Conservation (phyloP, 2,888 invertebrate genomes). For the Caradrina kadenii region DNA sequence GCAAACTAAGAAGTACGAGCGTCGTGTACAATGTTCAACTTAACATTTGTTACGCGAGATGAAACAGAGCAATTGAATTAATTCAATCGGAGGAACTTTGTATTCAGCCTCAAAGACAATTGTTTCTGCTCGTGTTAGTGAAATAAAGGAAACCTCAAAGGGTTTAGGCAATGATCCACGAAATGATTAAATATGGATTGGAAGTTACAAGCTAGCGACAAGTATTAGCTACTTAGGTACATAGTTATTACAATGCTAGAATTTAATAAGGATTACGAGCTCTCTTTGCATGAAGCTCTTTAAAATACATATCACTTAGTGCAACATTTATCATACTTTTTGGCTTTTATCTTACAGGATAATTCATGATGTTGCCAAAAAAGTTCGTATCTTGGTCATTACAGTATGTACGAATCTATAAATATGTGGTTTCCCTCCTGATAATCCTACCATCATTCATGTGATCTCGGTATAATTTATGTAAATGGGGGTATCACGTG, state of each 20-base stretch:
- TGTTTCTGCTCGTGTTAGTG: slow-evolving; percentile 81
- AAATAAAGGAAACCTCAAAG: slow-evolving; percentile 83
- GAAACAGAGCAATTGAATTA: slow-evolving; percentile 88
- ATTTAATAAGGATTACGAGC: slow-evolving; percentile 6
- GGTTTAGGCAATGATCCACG: slow-evolving; percentile 77
- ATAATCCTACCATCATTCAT: slow-evolving; percentile 54
- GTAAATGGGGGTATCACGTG: slow-evolving; percentile 46
- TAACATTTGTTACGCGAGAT: slow-evolving; percentile 83
- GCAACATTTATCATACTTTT: slow-evolving; percentile 32
- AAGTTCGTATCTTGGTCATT: slow-evolving; percentile 24
- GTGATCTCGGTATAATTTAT: slow-evolving; percentile 50
- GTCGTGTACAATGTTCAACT: slow-evolving; percentile 80
- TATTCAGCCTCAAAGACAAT: slow-evolving; percentile 84
- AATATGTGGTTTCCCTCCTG: slow-evolving; percentile 32
- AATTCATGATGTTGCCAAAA: slow-evolving; percentile 33
- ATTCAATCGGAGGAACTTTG: slow-evolving; percentile 87
- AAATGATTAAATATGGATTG: slow-evolving; percentile 73
- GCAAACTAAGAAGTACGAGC: slow-evolving; percentile 71
- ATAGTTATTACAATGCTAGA: slow-evolving; percentile 1
- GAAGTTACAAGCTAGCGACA: slow-evolving; percentile 26
- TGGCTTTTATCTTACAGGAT: slow-evolving; percentile 22
- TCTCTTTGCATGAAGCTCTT: slow-evolving; percentile 1
- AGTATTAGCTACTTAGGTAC: slow-evolving; percentile 5
- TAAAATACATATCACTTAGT: slow-evolving; percentile 28
- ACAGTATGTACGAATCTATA: slow-evolving; percentile 21